Base-by-base conservation (phyloP, 2,888 invertebrate species). In the Andrena bicolor region DNA sequence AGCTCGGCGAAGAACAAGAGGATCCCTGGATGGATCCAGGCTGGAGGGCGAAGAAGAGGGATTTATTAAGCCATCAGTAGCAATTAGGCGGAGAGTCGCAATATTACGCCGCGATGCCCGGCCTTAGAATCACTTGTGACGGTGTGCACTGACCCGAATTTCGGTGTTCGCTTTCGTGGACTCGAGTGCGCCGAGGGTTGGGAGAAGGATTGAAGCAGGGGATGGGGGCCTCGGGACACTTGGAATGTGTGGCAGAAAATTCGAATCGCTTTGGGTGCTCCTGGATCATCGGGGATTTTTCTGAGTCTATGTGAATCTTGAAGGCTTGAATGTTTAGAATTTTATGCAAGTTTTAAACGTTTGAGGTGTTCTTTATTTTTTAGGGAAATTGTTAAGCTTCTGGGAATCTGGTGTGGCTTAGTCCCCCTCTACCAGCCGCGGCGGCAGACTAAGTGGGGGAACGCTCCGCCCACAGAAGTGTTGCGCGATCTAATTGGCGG, bases 41-140 rank as follows among this genome's bases (percentile, higher is more conserved):
- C 51, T 51, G 28, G 8, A 20, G 35, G 16, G 7, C 20, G 26
- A 5, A 65, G 58, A 32, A 48, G 64, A 68, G 48, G 58, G 68
- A 82, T 68, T 78, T 78, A 83, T 82, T 70, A 48, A 72, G 78
- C 70, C 75, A 83, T 80, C 83, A 78, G 83, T 80, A 82, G 83
- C 82, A 86, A 88, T 89, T 89, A 87, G 82, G 76, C 84, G 41
- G 51, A 69, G 80, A 86, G 87, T 88, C 85, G 80, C 76, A 83
- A 86, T 89, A 86, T 88, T 88, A 88, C 87, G 81, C 70, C 49
- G 78, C 66, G 26, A 76, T 63, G 66, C 13, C 41, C 20, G 65
- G 23, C 2, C 2, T 30, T 20, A 61, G 80, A 68, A 74, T 76
- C 76, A 77, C 80, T 84, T 83, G 83, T 73, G 76, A 74, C 75